Conservation (phyloP, 2,113 vertebrate species). For the Pachyramphus minor region DNA sequence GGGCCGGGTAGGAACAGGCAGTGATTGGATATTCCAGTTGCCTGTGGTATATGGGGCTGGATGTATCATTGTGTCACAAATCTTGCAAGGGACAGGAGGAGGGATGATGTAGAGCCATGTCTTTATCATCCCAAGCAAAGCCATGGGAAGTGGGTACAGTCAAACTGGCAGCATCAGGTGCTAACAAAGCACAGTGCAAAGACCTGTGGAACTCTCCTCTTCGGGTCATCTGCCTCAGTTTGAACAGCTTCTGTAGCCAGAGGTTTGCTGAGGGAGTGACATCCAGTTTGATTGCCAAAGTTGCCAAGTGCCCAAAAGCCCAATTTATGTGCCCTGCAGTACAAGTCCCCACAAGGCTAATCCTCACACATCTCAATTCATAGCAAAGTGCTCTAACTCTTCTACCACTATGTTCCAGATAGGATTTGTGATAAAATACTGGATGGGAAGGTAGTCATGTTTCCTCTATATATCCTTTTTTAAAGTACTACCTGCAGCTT, state of each 20-base stretch:
- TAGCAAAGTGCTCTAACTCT: not conserved
- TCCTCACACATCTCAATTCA: not conserved
- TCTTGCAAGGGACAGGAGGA: not conserved
- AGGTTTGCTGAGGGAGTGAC: not conserved
- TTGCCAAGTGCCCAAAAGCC: not conserved
- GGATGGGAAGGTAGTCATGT: not conserved
- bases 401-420: not conserved
- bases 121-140: not conserved
- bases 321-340: not conserved
- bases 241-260: not conserved
- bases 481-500: conserved; percentile 11
- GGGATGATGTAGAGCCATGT: not conserved
- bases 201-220: not conserved
- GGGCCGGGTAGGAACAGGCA: not conserved
- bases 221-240: not conserved
- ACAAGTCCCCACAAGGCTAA: not conserved
- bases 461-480: not conserved
- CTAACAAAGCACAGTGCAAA: not conserved
- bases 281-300: not conserved
- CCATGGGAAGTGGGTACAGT: not conserved
- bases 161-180: not conserved
- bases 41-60: not conserved
- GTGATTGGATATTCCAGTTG: not conserved
- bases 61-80: not conserved
- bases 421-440: not conserved